Evolutionary conservation across 37 sponge, comb jelly and placozoan genomes (phyloP).

Genomic region (Hormiphora californensis): DNA sequence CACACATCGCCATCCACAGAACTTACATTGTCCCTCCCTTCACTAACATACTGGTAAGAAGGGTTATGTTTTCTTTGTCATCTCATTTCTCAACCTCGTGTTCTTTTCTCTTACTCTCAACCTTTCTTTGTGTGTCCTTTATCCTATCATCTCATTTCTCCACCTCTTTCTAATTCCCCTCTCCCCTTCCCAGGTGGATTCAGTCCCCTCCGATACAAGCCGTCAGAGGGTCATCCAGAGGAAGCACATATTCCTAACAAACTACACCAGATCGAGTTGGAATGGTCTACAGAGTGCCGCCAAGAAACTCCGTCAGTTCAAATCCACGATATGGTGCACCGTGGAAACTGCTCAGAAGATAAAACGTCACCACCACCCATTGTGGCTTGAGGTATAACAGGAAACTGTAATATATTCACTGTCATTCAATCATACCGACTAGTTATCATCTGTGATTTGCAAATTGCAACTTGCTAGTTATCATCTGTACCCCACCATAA

Average conservation of each 20-base stretch:
- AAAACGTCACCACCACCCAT: not conserved
- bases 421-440: too few species aligned
- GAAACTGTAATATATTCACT: too few species aligned
- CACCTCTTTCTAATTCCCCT: too few species aligned
- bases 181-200: too few species aligned
- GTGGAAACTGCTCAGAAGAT: slow-evolving; percentile 10
- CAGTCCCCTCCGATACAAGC: too few species aligned
- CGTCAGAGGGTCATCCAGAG: too few species aligned
- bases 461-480: not conserved
- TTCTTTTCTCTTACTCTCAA: too few species aligned
- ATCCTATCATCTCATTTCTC: too few species aligned
- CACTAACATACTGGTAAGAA: slow-evolving; percentile 28
- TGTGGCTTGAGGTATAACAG: slow-evolving; percentile 24
- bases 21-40: not conserved
- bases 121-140: too few species aligned
- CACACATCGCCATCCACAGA: slow-evolving; percentile 35
- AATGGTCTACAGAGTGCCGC: slow-evolving; percentile 22
- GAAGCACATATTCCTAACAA: slow-evolving; percentile 44
- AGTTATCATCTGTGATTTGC: not conserved
- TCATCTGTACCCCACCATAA: too few species aligned
- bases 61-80: too few species aligned
- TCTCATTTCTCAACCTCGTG: too few species aligned
- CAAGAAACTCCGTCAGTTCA: not conserved
- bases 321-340: slow-evolving; percentile 18
- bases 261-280: slow-evolving; percentile 43